Percentiles rank a stretch among this genome's conserved stretches.
Conservation (phyloP, 2,888 invertebrate species). For the Globia sparganii region DNA sequence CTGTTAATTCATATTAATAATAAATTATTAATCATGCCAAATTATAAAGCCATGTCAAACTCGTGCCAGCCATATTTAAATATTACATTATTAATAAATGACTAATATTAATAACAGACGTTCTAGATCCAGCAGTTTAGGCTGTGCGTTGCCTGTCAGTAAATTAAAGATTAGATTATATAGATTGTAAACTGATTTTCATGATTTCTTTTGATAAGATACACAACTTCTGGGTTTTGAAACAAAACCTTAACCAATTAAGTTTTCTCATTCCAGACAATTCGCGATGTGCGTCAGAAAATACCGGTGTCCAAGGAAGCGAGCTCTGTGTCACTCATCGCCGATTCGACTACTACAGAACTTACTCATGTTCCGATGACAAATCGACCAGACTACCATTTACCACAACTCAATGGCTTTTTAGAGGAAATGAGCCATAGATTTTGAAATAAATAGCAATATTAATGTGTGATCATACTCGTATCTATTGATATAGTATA, state of each 20-base stretch:
- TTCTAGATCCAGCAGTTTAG: background rate
- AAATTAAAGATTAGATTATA: too few relatives aligned
- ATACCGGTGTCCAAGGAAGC: constrained; percentile 93
- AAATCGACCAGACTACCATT: background rate
- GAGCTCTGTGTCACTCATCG: constrained; percentile 94
- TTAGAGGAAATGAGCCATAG: background rate
- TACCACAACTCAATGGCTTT: background rate
- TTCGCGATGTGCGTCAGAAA: constrained; percentile 95
- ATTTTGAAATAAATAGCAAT: background rate
- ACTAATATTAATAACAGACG: too few relatives aligned
- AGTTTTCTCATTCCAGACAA: constrained; percentile 62
- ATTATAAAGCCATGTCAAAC: too few relatives aligned
- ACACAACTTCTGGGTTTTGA: background rate
- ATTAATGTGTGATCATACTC: too few relatives aligned
- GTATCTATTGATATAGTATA: too few relatives aligned
- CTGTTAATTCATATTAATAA: background rate
- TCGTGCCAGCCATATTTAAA: too few relatives aligned
- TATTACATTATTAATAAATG: too few relatives aligned
- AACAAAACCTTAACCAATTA: background rate
- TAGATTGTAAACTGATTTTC: background rate
- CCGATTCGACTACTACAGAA: constrained; percentile 94
- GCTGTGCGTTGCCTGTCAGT: background rate
- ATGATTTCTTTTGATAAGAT: background rate
- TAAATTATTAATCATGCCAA: too few relatives aligned
- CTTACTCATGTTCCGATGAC: constrained; percentile 90